Conservation (phyloP, 2,797 vertebrate species). For the Molothrus aeneus region DNA sequence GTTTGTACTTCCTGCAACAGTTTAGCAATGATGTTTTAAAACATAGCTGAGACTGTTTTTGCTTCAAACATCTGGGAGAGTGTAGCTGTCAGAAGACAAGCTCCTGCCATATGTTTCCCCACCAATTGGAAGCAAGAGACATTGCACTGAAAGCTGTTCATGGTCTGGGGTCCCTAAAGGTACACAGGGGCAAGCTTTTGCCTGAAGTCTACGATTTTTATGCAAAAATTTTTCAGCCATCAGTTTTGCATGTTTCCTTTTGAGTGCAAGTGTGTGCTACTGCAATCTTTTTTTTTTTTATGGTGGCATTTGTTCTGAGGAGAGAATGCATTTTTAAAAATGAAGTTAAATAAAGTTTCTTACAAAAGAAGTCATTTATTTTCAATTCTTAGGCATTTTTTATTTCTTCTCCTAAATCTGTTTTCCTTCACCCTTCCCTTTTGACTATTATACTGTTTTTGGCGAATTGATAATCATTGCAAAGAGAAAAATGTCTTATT, state of each 20-base stretch:
- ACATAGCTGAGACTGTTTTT: constrained; percentile 54
- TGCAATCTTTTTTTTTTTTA: constrained; percentile 51
- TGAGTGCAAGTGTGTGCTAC: constrained; percentile 78
- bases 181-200: constrained; percentile 54
- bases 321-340: constrained; percentile 76
- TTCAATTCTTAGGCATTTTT: constrained; percentile 72
- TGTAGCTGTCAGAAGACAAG: constrained; percentile 52
- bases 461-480: constrained; percentile 76
- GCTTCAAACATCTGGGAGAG: constrained; percentile 62
- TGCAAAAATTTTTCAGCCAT: constrained; percentile 75
- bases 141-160: constrained; percentile 74
- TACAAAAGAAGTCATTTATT: constrained; percentile 75
- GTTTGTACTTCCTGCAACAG: constrained; percentile 68
- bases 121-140: constrained; percentile 68
- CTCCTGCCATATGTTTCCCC: constrained; percentile 69
- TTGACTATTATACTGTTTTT: constrained; percentile 71
- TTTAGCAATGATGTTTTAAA: constrained; percentile 61
- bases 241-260: constrained; percentile 77
- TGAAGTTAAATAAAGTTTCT: constrained; percentile 74
- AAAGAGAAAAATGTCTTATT: constrained; percentile 57
- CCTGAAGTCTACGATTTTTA: constrained; percentile 67
- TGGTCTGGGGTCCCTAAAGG: constrained; percentile 56
- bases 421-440: constrained; percentile 67
- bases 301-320: constrained; percentile 74
- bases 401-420: constrained; percentile 65